Evolutionary conservation across 2,888 invertebrate species (phyloP).

Genomic region (Dryobota labecula): DNA sequence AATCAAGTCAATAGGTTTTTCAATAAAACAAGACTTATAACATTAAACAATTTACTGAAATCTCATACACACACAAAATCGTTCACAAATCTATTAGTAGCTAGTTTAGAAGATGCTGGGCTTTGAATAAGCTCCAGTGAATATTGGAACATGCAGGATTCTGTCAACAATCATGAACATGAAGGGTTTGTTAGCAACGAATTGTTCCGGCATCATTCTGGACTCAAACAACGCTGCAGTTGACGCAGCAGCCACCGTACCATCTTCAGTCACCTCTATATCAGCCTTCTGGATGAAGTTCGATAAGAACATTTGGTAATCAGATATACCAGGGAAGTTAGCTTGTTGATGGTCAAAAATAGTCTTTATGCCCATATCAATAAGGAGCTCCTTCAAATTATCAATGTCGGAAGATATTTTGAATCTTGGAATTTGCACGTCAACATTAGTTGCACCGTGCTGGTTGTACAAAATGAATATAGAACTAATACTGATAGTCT

Average conservation of each 20-base stretch:
- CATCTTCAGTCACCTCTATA: slow-evolving; percentile 84
- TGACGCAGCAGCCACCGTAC: slow-evolving; percentile 77
- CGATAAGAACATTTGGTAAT: slow-evolving; percentile 73
- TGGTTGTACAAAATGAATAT: slow-evolving; percentile 84
- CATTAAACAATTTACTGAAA: slow-evolving; percentile 23
- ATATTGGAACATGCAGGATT: slow-evolving; percentile 75
- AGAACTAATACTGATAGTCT: slow-evolving; percentile 81
- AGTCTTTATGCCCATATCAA: slow-evolving; percentile 81
- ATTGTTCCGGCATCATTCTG: slow-evolving; percentile 70
- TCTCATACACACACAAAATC: neutral
- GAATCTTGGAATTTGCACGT: slow-evolving; percentile 91
- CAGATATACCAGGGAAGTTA: slow-evolving; percentile 76
- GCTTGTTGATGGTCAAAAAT: slow-evolving; percentile 78
- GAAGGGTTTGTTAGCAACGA: slow-evolving; percentile 81
- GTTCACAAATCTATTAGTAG: slow-evolving; percentile 1
- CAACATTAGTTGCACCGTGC: slow-evolving; percentile 81
- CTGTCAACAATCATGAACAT: slow-evolving; percentile 85
- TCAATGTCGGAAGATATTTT: slow-evolving; percentile 87
- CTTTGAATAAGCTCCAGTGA: slow-evolving; percentile 84
- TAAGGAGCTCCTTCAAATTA: slow-evolving; percentile 84
- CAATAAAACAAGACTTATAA: slow-evolving; percentile 29
- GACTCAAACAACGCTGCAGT: slow-evolving; percentile 70
- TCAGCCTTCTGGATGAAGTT: slow-evolving; percentile 84
- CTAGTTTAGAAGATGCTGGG: slow-evolving; percentile 74
- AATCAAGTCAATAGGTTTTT: neutral